Evolutionary conservation across 2,113 vertebrate genomes (phyloP).

Genomic region (Opisthocomus hoazin): DNA sequence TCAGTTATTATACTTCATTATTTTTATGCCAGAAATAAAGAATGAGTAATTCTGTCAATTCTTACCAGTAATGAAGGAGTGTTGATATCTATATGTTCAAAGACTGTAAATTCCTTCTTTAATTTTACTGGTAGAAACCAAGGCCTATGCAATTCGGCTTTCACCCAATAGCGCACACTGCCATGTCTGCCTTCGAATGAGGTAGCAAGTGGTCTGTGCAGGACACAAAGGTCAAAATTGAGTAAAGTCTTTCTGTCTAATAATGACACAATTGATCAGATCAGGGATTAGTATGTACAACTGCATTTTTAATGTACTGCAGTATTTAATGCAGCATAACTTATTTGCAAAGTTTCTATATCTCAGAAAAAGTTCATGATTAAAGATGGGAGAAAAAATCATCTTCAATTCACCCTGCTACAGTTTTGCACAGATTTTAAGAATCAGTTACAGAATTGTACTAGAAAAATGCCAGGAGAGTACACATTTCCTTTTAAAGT

Average conservation of each 20-base stretch:
- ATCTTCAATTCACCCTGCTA: slow-evolving; percentile 25
- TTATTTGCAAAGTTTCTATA: slow-evolving; percentile 35
- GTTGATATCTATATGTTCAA: slow-evolving; percentile 99
- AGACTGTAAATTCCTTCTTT: slow-evolving; percentile 99
- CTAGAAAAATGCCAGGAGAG: slow-evolving; percentile 53
- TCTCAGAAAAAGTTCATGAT: slow-evolving; percentile 31
- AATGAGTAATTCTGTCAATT: slow-evolving; percentile 65
- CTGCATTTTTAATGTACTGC: slow-evolving; percentile 29
- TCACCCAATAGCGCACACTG: slow-evolving; percentile 99
- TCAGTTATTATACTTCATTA: slow-evolving; percentile 27
- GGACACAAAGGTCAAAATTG: slow-evolving; percentile 70
- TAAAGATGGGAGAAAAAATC: slow-evolving; percentile 60
- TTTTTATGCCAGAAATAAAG: slow-evolving; percentile 63
- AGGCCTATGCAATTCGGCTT: slow-evolving; percentile 97
- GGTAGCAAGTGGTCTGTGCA: slow-evolving; percentile 98
- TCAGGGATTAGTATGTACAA: slow-evolving; percentile 30
- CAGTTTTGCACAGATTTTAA: neutral
- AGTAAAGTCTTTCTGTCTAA: slow-evolving; percentile 55
- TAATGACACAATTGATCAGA: slow-evolving; percentile 37
- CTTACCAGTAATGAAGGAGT: slow-evolving; percentile 99
- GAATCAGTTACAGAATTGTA: slow-evolving; percentile 27
- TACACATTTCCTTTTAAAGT: slow-evolving; percentile 49
- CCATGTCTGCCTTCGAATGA: slow-evolving; percentile 99
- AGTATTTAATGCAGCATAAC: neutral
- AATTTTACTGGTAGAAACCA: slow-evolving; percentile 99